These are phyloP conservation scores for Molossus alvarezi DNA, from an alignment of 2,797 vertebrate species.

Conservation along the genomic window DNA sequence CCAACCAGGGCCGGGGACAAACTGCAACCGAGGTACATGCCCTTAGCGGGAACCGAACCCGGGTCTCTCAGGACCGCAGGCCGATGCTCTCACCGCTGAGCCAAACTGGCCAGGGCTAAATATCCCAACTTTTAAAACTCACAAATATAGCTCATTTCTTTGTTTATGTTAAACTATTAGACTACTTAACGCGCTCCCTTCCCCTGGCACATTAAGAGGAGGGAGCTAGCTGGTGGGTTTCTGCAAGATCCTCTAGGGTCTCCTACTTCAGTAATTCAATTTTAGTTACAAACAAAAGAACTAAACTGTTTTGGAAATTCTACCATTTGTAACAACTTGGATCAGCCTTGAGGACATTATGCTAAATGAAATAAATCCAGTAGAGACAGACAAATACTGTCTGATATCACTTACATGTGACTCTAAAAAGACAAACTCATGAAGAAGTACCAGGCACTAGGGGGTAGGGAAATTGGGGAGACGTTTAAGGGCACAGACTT, in stretches of 20 bases:
- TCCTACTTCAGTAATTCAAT: neutral
- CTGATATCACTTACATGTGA: neutral
- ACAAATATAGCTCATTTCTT: neutral
- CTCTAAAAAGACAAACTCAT: neutral
- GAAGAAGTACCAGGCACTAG: neutral
- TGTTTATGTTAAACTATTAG: neutral
- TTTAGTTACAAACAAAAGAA: conserved; percentile 36
- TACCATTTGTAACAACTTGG: neutral
- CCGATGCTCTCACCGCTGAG: too few species aligned
- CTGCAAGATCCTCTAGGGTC: neutral
- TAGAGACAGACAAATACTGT: neutral
- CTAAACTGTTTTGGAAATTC: neutral
- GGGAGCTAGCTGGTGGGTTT: neutral
- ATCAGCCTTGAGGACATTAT: neutral
- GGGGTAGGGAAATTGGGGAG: neutral
- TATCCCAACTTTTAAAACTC: conserved; percentile 48
- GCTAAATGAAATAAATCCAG: neutral
- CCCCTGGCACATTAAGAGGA: neutral
- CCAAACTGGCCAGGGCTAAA: too few species aligned
- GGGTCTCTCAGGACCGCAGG: too few species aligned
- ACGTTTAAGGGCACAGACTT: neutral
- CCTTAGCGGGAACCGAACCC: too few species aligned
- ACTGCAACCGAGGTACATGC: too few species aligned
- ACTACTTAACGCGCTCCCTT: neutral
- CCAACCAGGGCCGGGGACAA: too few species aligned